Conservation (phyloP, 1,140 invertebrate species). For the Hylyphantes graminicola region DNA sequence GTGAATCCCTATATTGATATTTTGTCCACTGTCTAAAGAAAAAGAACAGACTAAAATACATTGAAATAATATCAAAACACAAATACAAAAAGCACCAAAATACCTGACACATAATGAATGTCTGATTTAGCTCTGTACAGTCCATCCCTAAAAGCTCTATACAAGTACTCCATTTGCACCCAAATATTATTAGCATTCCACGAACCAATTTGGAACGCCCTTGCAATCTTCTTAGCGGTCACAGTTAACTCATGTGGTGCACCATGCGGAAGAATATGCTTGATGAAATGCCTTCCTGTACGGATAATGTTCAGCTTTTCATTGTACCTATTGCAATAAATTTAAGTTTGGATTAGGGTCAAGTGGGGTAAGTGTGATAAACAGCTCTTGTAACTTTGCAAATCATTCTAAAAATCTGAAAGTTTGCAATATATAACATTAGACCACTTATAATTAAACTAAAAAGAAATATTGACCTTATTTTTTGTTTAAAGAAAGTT, state of each 20-base stretch:
- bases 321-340: slow-evolving; percentile 65
- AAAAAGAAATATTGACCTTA: no score
- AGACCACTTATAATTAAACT: no score
- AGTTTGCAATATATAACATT: no score
- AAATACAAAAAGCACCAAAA: neutral
- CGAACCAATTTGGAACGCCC: slow-evolving; percentile 64
- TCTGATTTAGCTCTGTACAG: slow-evolving; percentile 65
- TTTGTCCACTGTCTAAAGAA: neutral
- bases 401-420: no score
- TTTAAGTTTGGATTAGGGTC: no score
- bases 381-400: no score
- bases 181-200: slow-evolving; percentile 65
- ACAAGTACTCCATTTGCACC: slow-evolving; percentile 64
- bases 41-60: neutral
- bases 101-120: slow-evolving; percentile 38
- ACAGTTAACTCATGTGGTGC: slow-evolving; percentile 65
- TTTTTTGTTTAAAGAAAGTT: no score
- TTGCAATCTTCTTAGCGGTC: slow-evolving; percentile 65
- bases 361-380: no score
- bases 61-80: no score
- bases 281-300: slow-evolving; percentile 69
- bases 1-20: neutral
- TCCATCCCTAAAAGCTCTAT: slow-evolving; percentile 65
- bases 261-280: slow-evolving; percentile 68
- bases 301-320: slow-evolving; percentile 70